A percentile compares a stretch with the other conserved stretches of the same genome.
Evolutionary conservation across 2,888 invertebrate genomes (phyloP).

Genomic region (Mamestra brassicae): DNA sequence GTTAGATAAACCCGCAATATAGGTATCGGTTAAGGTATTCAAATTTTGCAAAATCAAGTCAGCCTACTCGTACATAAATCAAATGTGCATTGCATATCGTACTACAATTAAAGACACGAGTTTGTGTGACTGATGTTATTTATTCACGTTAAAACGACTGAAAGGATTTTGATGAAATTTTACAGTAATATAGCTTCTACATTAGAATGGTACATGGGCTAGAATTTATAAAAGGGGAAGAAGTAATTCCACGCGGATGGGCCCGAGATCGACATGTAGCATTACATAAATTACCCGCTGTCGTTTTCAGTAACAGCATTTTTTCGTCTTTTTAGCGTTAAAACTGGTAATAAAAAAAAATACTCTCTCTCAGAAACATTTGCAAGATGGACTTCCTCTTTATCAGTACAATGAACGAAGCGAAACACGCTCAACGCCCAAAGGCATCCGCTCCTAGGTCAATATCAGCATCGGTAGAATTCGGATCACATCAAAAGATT

Average conservation of each 20-base stretch:
- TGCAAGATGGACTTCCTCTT: constrained; percentile 14
- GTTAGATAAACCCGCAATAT: not conserved
- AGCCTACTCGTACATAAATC: no score
- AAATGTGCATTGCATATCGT: not conserved
- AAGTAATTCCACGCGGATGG: no score
- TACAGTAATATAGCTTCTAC: no score
- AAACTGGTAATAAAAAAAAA: not conserved
- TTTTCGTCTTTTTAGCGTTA: not conserved
- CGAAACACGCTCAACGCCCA: constrained; percentile 11
- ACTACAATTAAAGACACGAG: not conserved
- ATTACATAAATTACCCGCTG: not conserved
- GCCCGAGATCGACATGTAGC: no score
- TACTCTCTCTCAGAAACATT: constrained; percentile 3
- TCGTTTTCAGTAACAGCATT: not conserved
- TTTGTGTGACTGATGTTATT: no score
- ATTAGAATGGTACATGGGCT: no score
- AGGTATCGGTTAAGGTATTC: not conserved
- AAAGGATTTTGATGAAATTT: not conserved
- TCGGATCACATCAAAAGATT: constrained; percentile 45
- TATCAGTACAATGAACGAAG: constrained; percentile 22
- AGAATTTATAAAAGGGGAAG: no score
- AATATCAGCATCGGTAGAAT: constrained; percentile 14
- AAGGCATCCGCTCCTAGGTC: constrained; percentile 47
- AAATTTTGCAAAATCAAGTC: not conserved
- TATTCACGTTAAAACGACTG: not conserved